Percentiles rank a stretch among this genome's conserved stretches.
Conservation (phyloP, 1,140 invertebrate species). For the Camponotus vicinus region DNA sequence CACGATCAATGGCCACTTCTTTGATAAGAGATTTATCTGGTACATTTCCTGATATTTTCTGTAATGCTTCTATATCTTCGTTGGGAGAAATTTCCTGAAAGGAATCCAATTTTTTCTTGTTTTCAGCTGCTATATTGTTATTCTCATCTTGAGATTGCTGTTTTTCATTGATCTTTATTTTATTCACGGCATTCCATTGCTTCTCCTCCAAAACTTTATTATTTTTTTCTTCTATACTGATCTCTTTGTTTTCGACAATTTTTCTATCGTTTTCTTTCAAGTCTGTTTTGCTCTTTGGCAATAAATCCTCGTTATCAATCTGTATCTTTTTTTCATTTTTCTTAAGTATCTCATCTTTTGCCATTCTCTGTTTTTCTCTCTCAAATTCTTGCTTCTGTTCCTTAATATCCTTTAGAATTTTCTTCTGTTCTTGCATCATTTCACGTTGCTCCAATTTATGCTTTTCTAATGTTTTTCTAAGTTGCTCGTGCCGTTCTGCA, state of each 20-base stretch:
- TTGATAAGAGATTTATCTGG: constrained; percentile 20
- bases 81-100: constrained; percentile 24
- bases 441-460: constrained; percentile 87
- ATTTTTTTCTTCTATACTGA: constrained; percentile 4
- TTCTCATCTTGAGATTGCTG: constrained; percentile 8
- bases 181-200: neutral
- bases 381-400: constrained; percentile 86
- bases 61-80: constrained; percentile 13
- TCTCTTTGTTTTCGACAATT: neutral
- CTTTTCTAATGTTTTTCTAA: constrained; percentile 87
- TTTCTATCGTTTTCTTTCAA: neutral
- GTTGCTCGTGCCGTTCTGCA: constrained; percentile 83
- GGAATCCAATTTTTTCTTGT: neutral
- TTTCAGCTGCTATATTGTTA: neutral
- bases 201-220: constrained; percentile 25
- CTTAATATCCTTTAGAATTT: constrained; percentile 87
- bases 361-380: constrained; percentile 78
- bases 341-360: constrained; percentile 38
- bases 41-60: constrained; percentile 51
- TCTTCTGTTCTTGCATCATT: constrained; percentile 87
- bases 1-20: neutral
- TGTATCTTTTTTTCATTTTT: constrained; percentile 22
- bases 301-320: constrained; percentile 12
- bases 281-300: neutral
- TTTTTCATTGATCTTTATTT: constrained; percentile 14